Evolutionary conservation across 2,888 invertebrate genomes (phyloP), one percentile per base, ranked within the genome.

Genomic region (Drosophila macrospina): DNA sequence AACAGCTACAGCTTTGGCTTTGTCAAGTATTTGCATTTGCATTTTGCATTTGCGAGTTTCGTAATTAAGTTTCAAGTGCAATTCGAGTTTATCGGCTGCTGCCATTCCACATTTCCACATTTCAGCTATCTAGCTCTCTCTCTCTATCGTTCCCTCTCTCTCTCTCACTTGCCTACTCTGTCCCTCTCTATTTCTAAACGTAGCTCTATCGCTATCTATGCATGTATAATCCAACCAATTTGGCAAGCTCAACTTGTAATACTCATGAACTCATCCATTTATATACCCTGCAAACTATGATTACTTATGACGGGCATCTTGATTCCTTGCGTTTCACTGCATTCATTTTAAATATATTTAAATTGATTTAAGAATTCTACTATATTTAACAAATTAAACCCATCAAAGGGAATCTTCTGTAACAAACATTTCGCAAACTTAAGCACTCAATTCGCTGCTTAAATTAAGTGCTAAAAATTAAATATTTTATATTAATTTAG

Each of bases 61-160:
- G 86, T 86, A 83, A 83, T 83, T 86, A 80, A 86, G 80, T 86
- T 83, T 86, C 86, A 76, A 83, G 86, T 69, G 83, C 73, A 80
- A 76, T 82, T 78, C 64, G 61, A 76, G 83, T 74, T 80, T 86
- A 86, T 82, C 82, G 80, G 80, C 80, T 71, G 67, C 59, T 64
- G 69, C 64, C 66, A 66, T n/a, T n/a, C n/a, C n/a, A n/a, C n/a
- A n/a, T n/a, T 55, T 61, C 57, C 64, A 41, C 45, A 67, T 68
- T 50, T 15, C 50, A 36, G 5, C 32, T 48, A 32, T 48, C 48
- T 36, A 3, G 32, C 15, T 44, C 28, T 10, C 8, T 11, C 13
- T 7, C 24, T n/a, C n/a, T n/a, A n/a, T 11, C 8, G 4, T 10
- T 13, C 16, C 4, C 24, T 15, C 42, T 4, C 30, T 8, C 37